Base-by-base conservation (phyloP, 2,888 invertebrate species). In the Spilosoma lubricipeda region DNA sequence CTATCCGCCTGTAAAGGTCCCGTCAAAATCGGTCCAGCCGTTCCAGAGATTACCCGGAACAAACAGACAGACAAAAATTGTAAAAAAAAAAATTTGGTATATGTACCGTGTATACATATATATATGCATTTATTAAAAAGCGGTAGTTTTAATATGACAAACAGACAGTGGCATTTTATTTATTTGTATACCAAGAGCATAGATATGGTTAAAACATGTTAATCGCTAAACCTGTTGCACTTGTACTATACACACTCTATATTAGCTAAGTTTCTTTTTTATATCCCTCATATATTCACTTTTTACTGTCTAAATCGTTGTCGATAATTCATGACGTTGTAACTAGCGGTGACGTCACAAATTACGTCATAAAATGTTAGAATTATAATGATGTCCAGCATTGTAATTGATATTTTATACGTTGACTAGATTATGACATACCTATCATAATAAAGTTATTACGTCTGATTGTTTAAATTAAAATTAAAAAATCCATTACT, bases 251-350 rank as follows among this genome's bases (percentile, higher is more conserved):
- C 30, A 70, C 52, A 59, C 71, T 75, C 33, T 68, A 81, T 86
- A 88, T 89, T 88, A 90, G 86, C 86, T 86, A 88, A 90, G 89
- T 85, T 84, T 85, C 77, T 80, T 87, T 87, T 88, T 89, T 87
- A 88, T 89, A 84, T 87, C 82, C 80, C 80, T 82, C 88, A 87
- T 89, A 87, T 85, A 87, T 90, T 88, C 82, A 82, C 77, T 85
- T 89, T 88, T 90, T 87, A 88, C 82, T 85, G 82, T 87, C 83
- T 75, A 78, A 81, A 85, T 84, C 84, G 84, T 86, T 81, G 86
- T 85, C 85, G 82, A 88, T 88, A 83, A 82, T 77, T 85, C 83
- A 80, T 70, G 77, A 64, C 52, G 70, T 67, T 68, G 71, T 76
- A 70, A 65, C 67, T 42, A 67, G 48, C 68, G 65, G 70, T 83